Percentiles rank a stretch among this genome's conserved stretches.
Conservation (phyloP, 2,113 vertebrate species). For the Arizona elegans region DNA sequence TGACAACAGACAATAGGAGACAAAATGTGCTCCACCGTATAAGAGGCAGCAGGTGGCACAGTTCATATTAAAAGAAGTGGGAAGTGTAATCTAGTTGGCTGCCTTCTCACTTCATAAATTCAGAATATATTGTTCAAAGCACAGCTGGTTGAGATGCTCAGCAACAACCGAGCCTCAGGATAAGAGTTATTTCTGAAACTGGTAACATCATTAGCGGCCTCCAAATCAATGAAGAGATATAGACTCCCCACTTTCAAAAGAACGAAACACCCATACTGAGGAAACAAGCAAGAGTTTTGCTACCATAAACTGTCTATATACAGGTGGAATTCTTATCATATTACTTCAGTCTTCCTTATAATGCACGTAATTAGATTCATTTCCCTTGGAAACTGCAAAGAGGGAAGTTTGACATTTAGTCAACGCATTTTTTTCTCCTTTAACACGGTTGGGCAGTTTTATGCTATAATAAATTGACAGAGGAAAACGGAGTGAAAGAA, state of each 20-base stretch:
- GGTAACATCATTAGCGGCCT: background rate
- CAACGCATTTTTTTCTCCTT: conserved; percentile 27
- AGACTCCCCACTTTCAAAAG: background rate
- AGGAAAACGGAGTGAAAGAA: background rate
- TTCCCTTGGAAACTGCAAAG: background rate
- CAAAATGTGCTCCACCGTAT: conserved; percentile 16
- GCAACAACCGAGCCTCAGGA: background rate
- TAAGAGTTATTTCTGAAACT: background rate
- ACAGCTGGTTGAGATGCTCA: background rate
- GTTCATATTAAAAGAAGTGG: conserved; percentile 5
- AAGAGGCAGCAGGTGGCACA: conserved; percentile 32
- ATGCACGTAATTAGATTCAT: background rate
- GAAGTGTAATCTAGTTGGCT: conserved; percentile 22
- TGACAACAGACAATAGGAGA: conserved; percentile 43
- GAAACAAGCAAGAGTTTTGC: background rate
- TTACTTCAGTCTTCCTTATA: background rate
- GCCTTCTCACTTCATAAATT: conserved; percentile 28
- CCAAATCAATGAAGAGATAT: background rate
- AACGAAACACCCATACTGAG: background rate
- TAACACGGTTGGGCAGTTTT: background rate
- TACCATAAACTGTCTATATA: background rate
- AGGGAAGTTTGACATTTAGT: background rate
- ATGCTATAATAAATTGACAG: background rate
- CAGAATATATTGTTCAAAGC: background rate
- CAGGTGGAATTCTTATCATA: background rate